Conservation (phyloP, 2,888 invertebrate species). For the Resseliella maxima region DNA sequence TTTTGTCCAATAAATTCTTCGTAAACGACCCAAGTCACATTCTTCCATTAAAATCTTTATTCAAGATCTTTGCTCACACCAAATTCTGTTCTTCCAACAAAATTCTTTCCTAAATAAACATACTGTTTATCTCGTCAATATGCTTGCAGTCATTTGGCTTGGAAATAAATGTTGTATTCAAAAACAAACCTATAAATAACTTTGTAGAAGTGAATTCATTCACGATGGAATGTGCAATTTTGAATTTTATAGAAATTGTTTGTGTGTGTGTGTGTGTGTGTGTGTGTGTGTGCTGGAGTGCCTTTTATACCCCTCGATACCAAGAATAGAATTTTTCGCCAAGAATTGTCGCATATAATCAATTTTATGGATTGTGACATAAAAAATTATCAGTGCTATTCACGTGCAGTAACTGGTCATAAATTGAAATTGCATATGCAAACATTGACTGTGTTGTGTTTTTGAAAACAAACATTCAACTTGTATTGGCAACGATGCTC, state of each 20-base stretch:
- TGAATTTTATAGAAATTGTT: neutral
- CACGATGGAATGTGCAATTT: neutral
- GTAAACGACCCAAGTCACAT: no score
- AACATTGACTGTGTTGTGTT: neutral
- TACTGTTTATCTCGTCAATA: neutral
- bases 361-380: neutral
- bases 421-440: neutral
- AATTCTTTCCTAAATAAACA: no score
- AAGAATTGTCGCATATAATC: neutral
- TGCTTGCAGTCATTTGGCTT: neutral
- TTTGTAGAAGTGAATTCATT: neutral
- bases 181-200: constrained; percentile 9
- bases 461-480: neutral
- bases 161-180: neutral
- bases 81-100: neutral
- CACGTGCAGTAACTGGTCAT: neutral
- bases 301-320: no score
- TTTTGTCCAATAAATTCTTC: no score
- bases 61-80: no score
- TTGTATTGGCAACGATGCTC: neutral
- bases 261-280: neutral
- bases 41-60: no score
- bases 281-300: no score
- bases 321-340: no score
- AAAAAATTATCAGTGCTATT: neutral